These are phyloP conservation scores for Zosterops borbonicus DNA, from an alignment of 2,113 vertebrate species.

Conservation along the genomic window DNA sequence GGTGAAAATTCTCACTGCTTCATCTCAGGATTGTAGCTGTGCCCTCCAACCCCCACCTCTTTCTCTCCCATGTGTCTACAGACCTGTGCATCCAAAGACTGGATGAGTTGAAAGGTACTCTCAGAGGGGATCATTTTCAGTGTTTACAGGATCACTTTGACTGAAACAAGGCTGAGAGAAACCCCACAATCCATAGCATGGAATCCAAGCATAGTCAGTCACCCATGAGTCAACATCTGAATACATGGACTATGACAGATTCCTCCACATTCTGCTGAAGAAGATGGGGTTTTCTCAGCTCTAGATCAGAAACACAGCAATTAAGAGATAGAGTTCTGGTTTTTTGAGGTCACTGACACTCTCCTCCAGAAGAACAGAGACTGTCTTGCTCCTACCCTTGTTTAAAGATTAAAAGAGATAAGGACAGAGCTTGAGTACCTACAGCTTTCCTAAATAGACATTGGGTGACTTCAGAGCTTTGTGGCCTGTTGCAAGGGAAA, in stretches of 20 bases:
- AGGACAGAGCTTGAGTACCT: not conserved
- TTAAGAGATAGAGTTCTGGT: not conserved
- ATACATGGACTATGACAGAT: not conserved
- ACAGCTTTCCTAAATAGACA: not conserved
- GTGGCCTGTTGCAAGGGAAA: not conserved
- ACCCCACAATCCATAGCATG: not conserved
- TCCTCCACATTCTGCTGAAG: not conserved
- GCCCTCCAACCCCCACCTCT: accelerated
- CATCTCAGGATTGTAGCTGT: not conserved
- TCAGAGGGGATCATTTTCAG: not conserved
- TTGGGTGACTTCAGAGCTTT: not conserved
- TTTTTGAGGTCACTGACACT: not conserved
- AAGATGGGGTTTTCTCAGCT: not conserved
- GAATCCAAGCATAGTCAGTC: not conserved
- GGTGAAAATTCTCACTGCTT: not conserved
- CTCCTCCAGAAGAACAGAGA: not conserved
- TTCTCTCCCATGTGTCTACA: not conserved
- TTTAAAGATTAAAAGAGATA: not conserved
- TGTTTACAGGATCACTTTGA: not conserved
- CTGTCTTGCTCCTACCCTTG: not conserved
- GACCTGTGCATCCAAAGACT: not conserved
- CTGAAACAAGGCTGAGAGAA: not conserved
- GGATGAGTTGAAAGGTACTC: not conserved
- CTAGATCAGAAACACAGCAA: not conserved
- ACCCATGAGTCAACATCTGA: not conserved